Conservation (phyloP, 2,888 invertebrate genomes). For the Octodonta nipae region DNA sequence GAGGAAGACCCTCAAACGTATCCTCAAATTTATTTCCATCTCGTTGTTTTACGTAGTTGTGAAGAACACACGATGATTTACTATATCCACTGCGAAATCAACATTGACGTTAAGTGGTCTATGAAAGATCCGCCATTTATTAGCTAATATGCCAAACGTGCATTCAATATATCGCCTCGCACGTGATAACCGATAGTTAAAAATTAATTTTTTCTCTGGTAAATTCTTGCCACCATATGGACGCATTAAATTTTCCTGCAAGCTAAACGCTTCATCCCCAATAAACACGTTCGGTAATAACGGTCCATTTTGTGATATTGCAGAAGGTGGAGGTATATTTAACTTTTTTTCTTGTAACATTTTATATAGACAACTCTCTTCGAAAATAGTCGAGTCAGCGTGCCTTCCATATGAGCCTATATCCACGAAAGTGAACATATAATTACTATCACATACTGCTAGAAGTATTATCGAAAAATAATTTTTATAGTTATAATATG, state of each 20-base stretch:
- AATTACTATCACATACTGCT: slow-evolving; percentile 5
- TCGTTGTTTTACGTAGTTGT: slow-evolving; percentile 5
- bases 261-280: slow-evolving; percentile 7
- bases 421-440: slow-evolving; percentile 4
- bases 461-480: slow-evolving; percentile 5
- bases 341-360: background rate
- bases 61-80: slow-evolving; percentile 6
- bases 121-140: slow-evolving; percentile 11
- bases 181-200: slow-evolving; percentile 8
- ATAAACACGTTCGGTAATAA: slow-evolving; percentile 5
- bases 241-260: slow-evolving; percentile 5
- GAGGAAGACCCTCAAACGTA: no score
- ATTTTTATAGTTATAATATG: slow-evolving; percentile 5
- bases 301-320: background rate
- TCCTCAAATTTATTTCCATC: slow-evolving; percentile 6
- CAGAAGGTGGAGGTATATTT: background rate
- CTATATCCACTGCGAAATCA: slow-evolving; percentile 3
- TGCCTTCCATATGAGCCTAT: slow-evolving; percentile 4
- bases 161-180: slow-evolving; percentile 7
- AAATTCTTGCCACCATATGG: slow-evolving; percentile 6
- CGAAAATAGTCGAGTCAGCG: slow-evolving; percentile 5
- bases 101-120: slow-evolving; percentile 7
- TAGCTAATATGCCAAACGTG: slow-evolving; percentile 10
- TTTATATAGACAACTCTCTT: slow-evolving; percentile 3
- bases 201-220: slow-evolving; percentile 4